Evolutionary conservation across 2,113 vertebrate genomes (phyloP), one percentile per base, ranked within the genome.

Genomic region (Columba janthina): DNA sequence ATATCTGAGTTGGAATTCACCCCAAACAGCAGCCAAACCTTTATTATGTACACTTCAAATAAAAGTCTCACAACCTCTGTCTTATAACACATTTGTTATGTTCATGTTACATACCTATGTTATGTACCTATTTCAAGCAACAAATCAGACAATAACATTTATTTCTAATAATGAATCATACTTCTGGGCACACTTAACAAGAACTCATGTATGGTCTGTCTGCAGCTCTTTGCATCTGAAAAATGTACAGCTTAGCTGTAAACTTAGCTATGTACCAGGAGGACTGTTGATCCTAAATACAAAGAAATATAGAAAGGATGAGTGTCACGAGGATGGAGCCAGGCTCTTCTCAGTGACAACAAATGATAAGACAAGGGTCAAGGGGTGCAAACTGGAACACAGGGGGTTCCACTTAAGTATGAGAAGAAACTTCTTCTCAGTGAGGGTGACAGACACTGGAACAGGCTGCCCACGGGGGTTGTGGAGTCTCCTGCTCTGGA

Each of bases 181-280:
- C 40, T 86, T 76, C 15, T 74, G 70, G 42, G 77, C 25, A 42
- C 24, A 19, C 46, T 82, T 42, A 76, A 36, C 8, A 24, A 40
- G 38, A 85, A 53, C n/a, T 66, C 0, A 0, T 20, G 5, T 44
- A 2, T 18, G 19, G 12, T 38, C 50, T 26, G 8, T 20, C 12
- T 42, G 32, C 57, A 72, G 32, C 71, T 72, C 70, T 89, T 61
- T 65, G 46, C 51, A 61, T 44, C 29, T 42, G 72, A 85, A 77
- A 53, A 54, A 72, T 1, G 4, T 14, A 9, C 19, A 50, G 3
- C 17, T 36, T 58, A 36, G 10, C 50, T 86, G 65, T 74, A 65
- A 57, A 57, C 31, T 10, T 26, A 51, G 65, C 69, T 42, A 1
- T 66, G 15, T 53, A 57, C 24, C n/a, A 84, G 51, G 48, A 86